These are phyloP conservation scores for Lophotriccus pileatus DNA, from an alignment of 2,797 vertebrate genomes.

Conservation along the genomic window DNA sequence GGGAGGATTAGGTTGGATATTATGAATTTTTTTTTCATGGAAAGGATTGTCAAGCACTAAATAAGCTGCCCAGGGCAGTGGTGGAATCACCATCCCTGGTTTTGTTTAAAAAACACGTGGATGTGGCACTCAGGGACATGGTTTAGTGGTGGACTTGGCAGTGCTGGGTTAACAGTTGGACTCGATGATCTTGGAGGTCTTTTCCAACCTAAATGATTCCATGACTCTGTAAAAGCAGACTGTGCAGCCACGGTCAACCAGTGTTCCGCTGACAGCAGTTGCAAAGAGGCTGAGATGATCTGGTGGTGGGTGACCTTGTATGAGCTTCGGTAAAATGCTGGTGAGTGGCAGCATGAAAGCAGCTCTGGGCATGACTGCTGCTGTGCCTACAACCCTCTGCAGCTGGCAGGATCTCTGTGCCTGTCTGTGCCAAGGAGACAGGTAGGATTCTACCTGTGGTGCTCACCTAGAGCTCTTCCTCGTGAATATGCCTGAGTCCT, in stretches of 20 bases:
- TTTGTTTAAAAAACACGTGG: background rate
- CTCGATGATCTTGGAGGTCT: background rate
- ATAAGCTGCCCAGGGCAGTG: background rate
- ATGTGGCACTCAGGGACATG: background rate
- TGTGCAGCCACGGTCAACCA: background rate
- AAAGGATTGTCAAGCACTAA: background rate
- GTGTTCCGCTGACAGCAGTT: background rate
- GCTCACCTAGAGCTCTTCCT: background rate
- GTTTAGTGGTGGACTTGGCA: background rate
- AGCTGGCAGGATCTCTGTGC: background rate
- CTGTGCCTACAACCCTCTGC: background rate
- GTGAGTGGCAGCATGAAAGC: background rate
- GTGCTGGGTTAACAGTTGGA: background rate
- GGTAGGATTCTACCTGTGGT: background rate
- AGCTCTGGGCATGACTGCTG: background rate
- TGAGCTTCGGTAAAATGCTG: accelerated
- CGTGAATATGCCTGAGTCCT: background rate
- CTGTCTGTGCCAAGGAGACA: background rate
- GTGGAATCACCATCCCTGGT: background rate
- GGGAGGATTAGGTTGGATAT: background rate
- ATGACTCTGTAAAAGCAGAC: background rate
- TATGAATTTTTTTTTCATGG: background rate
- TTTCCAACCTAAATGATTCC: background rate
- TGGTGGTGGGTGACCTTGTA: background rate
- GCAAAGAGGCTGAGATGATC: background rate